Evolutionary conservation across 2,888 invertebrate species (phyloP).

Genomic region (Cephus rjabovi): DNA sequence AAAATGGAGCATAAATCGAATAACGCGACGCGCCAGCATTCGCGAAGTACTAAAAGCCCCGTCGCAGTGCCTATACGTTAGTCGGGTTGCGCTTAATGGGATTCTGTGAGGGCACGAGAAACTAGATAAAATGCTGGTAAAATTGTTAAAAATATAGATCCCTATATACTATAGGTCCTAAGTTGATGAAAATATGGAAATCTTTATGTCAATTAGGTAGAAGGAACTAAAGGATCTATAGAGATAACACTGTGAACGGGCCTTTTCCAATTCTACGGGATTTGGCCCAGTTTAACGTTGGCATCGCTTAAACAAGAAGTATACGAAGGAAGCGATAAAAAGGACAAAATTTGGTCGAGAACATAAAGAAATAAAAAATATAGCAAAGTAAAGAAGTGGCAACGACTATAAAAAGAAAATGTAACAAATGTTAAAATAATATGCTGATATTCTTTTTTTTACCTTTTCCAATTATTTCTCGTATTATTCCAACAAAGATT

Average conservation of each 20-base stretch:
- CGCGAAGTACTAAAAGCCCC: conserved; percentile 29
- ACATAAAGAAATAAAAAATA: background rate
- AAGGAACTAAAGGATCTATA: too few species aligned
- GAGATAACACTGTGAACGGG: too few species aligned
- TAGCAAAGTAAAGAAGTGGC: background rate
- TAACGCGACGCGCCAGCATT: conserved; percentile 24
- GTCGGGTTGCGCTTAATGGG: background rate
- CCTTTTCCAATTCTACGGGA: background rate
- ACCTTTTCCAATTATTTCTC: background rate
- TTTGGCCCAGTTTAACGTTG: background rate
- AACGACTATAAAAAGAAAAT: background rate
- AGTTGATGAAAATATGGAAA: too few species aligned
- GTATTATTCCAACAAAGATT: too few species aligned
- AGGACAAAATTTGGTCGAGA: background rate
- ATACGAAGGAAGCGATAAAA: background rate
- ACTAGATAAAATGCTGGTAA: background rate
- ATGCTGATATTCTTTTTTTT: background rate
- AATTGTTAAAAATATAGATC: background rate
- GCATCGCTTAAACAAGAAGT: background rate
- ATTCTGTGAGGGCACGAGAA: background rate
- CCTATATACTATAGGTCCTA: too few species aligned
- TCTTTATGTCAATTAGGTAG: too few species aligned
- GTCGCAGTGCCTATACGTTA: conserved; percentile 24
- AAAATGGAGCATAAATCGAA: conserved; percentile 29
- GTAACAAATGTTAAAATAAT: background rate